Evolutionary conservation across 2,113 vertebrate species (phyloP).

Genomic region (Hydrolagus affinis): DNA sequence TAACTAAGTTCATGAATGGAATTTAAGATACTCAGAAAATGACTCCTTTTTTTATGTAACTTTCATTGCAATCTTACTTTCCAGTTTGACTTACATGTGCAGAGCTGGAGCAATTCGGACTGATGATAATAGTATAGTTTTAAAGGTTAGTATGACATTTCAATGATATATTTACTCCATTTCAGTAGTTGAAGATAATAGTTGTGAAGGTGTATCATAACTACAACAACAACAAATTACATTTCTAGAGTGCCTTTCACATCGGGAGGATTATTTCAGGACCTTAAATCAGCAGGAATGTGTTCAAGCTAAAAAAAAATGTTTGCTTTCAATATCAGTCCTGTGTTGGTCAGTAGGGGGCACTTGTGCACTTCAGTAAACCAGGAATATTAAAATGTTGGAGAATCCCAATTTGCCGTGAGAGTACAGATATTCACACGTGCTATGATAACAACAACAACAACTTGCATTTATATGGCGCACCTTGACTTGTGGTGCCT

Average conservation of each 20-base stretch:
- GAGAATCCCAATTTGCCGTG: no score
- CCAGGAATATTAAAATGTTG: no score
- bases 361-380: no score
- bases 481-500: no score
- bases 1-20: neutral
- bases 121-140: slow-evolving; percentile 78
- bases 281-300: neutral
- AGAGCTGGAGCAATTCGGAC: slow-evolving; percentile 90
- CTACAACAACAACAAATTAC: no score
- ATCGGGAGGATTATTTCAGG: neutral
- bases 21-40: neutral
- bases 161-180: neutral
- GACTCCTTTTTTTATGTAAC: neutral
- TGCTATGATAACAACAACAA: no score
- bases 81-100: slow-evolving; percentile 97
- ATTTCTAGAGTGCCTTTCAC: no score
- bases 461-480: no score
- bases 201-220: neutral
- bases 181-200: neutral
- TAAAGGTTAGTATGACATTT: slow-evolving; percentile 67
- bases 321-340: neutral
- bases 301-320: neutral
- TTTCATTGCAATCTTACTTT: neutral
- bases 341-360: no score
- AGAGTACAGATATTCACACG: no score